Evolutionary conservation across 2,888 invertebrate species (phyloP).

Genomic region (Tipula confusa): DNA sequence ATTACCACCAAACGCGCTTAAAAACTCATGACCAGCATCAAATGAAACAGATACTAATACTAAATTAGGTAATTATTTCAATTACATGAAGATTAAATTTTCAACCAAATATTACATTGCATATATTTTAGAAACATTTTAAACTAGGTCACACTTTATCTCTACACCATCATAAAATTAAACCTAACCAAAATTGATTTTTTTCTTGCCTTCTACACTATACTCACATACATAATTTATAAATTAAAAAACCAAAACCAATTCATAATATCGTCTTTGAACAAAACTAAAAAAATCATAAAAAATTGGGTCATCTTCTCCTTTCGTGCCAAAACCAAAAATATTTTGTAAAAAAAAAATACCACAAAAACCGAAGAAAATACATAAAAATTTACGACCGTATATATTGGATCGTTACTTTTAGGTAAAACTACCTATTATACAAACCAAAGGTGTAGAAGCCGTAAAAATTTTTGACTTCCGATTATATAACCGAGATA

Average conservation of each 20-base stretch:
- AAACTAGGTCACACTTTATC: not conserved
- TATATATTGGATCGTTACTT: not conserved
- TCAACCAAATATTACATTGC: too few relatives aligned
- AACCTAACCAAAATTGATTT: not conserved
- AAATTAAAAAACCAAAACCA: not conserved
- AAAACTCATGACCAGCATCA: too few relatives aligned
- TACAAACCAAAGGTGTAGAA: not conserved
- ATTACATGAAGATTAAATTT: too few relatives aligned
- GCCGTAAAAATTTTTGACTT: not conserved
- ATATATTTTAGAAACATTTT: too few relatives aligned
- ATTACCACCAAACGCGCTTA: too few relatives aligned
- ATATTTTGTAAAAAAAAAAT: not conserved
- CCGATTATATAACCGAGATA: not conserved
- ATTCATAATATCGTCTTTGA: not conserved
- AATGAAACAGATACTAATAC: too few relatives aligned
- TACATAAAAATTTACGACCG: slow-evolving; percentile 7
- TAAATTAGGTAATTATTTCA: too few relatives aligned
- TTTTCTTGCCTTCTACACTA: too few relatives aligned
- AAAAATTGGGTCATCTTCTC: not conserved
- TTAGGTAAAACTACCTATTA: not conserved
- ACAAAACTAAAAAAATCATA: too few relatives aligned
- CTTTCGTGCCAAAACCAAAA: not conserved
- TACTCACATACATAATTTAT: not conserved
- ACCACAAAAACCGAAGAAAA: not conserved
- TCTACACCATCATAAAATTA: not conserved